Percentiles rank a stretch among this genome's conserved stretches.
phyloP scores from a whole-genome alignment of 2,113 vertebrate species.

The Ptilonorhynchus violaceus region DNA sequence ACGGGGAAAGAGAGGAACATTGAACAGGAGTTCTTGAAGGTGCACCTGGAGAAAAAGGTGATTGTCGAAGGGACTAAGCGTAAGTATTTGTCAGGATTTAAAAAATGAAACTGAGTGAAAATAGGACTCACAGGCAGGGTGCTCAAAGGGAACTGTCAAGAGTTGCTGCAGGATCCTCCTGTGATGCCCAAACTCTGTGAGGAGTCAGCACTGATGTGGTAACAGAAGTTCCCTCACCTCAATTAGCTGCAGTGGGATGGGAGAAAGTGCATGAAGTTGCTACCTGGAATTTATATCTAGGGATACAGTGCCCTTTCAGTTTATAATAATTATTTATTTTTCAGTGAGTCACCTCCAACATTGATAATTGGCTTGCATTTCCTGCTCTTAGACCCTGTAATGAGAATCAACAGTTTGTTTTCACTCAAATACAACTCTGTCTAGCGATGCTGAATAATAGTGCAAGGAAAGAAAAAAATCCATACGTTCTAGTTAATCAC shows the following conservation, averaged over 20 bases:
- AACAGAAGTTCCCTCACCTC: background rate
- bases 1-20: background rate
- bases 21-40: background rate
- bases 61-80: background rate
- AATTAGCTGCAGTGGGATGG: background rate
- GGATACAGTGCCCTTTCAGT: background rate
- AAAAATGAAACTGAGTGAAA: background rate
- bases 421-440: background rate
- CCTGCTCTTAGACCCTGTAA: background rate
- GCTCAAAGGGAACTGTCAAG: background rate
- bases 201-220: accelerated
- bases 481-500: background rate
- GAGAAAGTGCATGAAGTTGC: background rate
- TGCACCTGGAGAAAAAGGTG: background rate
- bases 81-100: background rate
- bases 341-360: background rate
- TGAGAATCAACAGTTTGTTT: background rate
- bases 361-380: background rate
- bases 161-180: background rate
- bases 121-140: background rate
- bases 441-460: background rate
- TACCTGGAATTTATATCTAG: background rate
- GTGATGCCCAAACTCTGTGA: background rate
- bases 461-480: background rate
- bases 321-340: background rate